Conservation (phyloP, 1,140 invertebrate genomes). For the Aphaenogaster ashmeadi region DNA sequence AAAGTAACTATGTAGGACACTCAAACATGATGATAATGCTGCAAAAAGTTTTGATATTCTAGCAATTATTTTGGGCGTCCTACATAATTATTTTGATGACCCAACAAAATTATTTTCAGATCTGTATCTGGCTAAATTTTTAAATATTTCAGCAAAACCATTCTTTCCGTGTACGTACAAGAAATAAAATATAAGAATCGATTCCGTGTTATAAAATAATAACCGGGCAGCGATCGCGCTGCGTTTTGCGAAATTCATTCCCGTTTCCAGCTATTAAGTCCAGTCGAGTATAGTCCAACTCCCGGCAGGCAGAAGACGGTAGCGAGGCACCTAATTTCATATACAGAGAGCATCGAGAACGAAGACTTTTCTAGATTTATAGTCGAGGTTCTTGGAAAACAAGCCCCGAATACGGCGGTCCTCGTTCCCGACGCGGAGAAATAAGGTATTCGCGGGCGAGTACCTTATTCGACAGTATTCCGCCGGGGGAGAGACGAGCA, state of each 20-base stretch:
- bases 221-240: not conserved
- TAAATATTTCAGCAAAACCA: no score
- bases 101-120: no score
- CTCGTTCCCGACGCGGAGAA: not conserved
- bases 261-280: constrained; percentile 19
- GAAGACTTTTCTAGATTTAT: constrained; percentile 39
- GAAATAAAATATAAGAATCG: not conserved
- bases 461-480: constrained; percentile 68
- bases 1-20: no score
- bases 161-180: no score
- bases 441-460: constrained; percentile 42
- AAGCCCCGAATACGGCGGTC: not conserved
- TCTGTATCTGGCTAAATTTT: no score
- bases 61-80: no score
- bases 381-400: constrained; percentile 1
- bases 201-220: constrained; percentile 5
- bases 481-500: constrained; percentile 19
- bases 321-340: constrained; percentile 41
- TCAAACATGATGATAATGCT: no score
- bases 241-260: not conserved
- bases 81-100: no score
- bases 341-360: constrained; percentile 51
- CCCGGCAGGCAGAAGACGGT: not conserved
- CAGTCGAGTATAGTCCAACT: not conserved
- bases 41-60: no score